A percentile compares a stretch with the other conserved stretches of the same genome.
These are phyloP conservation scores for Oncorhynchus masou DNA, from an alignment of 2,113 vertebrate species.

Conservation along the genomic window DNA sequence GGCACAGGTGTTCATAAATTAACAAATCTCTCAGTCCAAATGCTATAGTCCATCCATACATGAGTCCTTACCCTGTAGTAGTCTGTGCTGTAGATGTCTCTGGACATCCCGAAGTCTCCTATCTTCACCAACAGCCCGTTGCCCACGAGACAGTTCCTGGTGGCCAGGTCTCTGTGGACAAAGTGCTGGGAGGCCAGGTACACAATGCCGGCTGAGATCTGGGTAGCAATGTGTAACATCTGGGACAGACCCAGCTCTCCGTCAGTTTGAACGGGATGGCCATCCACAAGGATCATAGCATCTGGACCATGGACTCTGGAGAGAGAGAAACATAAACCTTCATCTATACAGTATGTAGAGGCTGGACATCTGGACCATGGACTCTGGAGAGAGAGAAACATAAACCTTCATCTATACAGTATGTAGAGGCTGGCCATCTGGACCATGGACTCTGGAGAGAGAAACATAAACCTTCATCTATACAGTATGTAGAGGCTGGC, in stretches of 20 bases:
- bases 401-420: too few relatives aligned
- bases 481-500: too few relatives aligned
- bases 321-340: background rate
- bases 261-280: constrained; percentile 91
- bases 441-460: too few relatives aligned
- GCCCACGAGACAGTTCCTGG: constrained; percentile 96
- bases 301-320: constrained; percentile 95
- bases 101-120: constrained; percentile 98
- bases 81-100: constrained; percentile 98
- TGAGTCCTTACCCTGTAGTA: constrained; percentile 92
- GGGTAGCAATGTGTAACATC: constrained; percentile 94
- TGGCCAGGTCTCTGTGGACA: constrained; percentile 97
- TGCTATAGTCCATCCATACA: too few relatives aligned
- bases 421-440: too few relatives aligned
- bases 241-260: constrained; percentile 95
- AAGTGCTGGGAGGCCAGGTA: constrained; percentile 98
- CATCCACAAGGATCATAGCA: constrained; percentile 94
- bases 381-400: too few relatives aligned
- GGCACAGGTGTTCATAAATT: background rate
- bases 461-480: too few relatives aligned
- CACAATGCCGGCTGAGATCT: constrained; percentile 96
- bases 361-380: too few relatives aligned
- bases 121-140: constrained; percentile 97
- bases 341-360: background rate
- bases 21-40: background rate